Conservation (phyloP, 1,140 invertebrate species). For the Pseudomyrmex cubaensis region DNA sequence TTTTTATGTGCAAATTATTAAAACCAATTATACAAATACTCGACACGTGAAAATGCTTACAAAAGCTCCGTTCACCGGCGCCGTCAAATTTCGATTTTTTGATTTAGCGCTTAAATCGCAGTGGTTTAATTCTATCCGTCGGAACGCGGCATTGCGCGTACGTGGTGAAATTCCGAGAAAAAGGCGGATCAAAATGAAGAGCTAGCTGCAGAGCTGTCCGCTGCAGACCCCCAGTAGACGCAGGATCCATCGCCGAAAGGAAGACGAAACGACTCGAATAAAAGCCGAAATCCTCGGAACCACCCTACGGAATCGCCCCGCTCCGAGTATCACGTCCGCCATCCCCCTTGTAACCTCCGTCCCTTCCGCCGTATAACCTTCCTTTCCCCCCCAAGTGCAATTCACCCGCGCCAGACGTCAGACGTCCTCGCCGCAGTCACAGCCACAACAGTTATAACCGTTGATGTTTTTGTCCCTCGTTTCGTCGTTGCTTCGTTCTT, state of each 20-base stretch:
- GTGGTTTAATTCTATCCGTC: conserved; percentile 35
- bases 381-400: conserved; percentile 21
- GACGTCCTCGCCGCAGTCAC: conserved; percentile 58
- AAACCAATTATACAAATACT: too few relatives aligned
- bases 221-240: conserved; percentile 16
- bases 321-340: conserved; percentile 69
- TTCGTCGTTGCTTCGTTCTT: conserved; percentile 65
- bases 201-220: conserved; percentile 10
- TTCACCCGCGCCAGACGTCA: conserved; percentile 54
- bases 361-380: conserved; percentile 4
- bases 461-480: conserved; percentile 74
- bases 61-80: not conserved
- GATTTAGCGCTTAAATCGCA: conserved; percentile 29
- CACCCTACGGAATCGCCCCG: conserved; percentile 67
- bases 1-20: too few relatives aligned
- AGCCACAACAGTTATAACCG: conserved; percentile 58
- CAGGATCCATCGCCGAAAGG: conserved; percentile 63
- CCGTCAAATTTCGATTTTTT: not conserved
- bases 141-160: not conserved
- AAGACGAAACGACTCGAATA: conserved; percentile 70
- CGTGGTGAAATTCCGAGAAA: conserved; percentile 54
- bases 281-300: conserved; percentile 55
- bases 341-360: conserved; percentile 14
- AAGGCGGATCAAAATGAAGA: conserved; percentile 48
- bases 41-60: too few relatives aligned